These are phyloP conservation scores for Pelobates cultripes DNA, from an alignment of 2,797 vertebrate genomes.

Conservation along the genomic window DNA sequence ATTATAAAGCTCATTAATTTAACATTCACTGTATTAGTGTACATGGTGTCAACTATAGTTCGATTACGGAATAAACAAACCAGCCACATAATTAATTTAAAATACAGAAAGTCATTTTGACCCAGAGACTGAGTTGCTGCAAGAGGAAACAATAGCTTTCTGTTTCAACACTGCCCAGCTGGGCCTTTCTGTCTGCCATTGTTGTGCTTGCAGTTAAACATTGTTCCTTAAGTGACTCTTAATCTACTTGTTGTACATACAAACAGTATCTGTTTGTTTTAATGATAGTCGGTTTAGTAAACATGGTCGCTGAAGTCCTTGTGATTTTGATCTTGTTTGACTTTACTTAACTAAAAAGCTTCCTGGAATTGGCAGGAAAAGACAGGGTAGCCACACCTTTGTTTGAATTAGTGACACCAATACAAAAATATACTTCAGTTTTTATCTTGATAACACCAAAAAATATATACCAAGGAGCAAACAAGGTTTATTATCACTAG, in stretches of 20 bases:
- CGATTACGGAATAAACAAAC: too few relatives aligned
- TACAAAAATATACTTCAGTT: too few relatives aligned
- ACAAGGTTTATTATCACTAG: too few relatives aligned
- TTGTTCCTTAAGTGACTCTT: conserved; percentile 23
- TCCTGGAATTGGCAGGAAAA: not conserved
- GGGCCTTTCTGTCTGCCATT: conserved; percentile 1
- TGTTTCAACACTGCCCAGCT: conserved; percentile 3
- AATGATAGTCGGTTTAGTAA: conserved; percentile 29
- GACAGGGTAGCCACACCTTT: too few relatives aligned
- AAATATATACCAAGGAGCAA: too few relatives aligned
- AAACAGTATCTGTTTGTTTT: conserved; percentile 49
- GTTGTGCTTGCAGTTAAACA: conserved; percentile 35
- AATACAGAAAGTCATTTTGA: not conserved
- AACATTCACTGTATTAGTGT: too few relatives aligned
- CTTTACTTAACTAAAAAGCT: not conserved
- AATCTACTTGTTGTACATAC: conserved; percentile 35
- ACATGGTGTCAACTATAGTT: too few relatives aligned
- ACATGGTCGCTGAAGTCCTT: not conserved
- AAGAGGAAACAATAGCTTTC: not conserved
- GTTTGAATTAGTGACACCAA: too few relatives aligned
- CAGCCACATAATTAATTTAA: too few relatives aligned
- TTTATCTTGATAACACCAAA: too few relatives aligned
- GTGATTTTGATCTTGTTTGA: conserved; percentile 26
- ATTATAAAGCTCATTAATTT: too few relatives aligned
- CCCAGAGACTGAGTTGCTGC: not conserved